phyloP scores from a whole-genome alignment of 2,888 invertebrate species.

The Callimorpha dominula region DNA sequence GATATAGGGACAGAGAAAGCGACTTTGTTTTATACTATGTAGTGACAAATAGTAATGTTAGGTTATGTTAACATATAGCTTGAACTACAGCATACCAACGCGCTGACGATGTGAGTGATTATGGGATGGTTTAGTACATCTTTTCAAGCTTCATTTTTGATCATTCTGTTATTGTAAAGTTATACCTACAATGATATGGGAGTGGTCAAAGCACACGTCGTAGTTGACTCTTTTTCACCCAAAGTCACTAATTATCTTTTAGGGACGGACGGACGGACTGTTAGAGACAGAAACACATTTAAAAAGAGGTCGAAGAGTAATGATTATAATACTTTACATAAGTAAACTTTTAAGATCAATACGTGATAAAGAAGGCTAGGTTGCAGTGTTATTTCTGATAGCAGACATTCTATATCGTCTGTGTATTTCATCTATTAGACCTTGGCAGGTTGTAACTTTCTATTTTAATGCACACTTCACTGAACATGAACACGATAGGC shows the following conservation, averaged over 20 bases:
- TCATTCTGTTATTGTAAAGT: too few species aligned
- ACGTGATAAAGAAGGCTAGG: neutral
- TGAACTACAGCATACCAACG: too few species aligned
- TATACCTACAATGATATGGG: too few species aligned
- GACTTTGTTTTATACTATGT: too few species aligned
- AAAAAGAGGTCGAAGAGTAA: neutral
- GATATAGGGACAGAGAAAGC: too few species aligned
- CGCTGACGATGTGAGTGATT: too few species aligned
- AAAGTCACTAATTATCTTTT: neutral
- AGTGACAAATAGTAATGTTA: too few species aligned
- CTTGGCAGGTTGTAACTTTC: slow-evolving; percentile 43
- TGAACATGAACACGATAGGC: slow-evolving; percentile 20
- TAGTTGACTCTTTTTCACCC: neutral
- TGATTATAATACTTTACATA: neutral
- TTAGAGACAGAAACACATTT: neutral
- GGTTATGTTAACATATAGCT: too few species aligned
- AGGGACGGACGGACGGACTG: neutral
- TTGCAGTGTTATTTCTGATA: neutral
- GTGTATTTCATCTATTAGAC: slow-evolving; percentile 19
- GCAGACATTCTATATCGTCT: slow-evolving; percentile 4
- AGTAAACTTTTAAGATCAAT: neutral
- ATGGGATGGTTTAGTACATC: too few species aligned
- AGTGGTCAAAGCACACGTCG: too few species aligned
- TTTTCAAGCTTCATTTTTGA: too few species aligned
- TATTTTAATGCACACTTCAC: slow-evolving; percentile 41